Base-by-base conservation (phyloP, 1,140 invertebrate species). In the Drosophila tsacasi region DNA sequence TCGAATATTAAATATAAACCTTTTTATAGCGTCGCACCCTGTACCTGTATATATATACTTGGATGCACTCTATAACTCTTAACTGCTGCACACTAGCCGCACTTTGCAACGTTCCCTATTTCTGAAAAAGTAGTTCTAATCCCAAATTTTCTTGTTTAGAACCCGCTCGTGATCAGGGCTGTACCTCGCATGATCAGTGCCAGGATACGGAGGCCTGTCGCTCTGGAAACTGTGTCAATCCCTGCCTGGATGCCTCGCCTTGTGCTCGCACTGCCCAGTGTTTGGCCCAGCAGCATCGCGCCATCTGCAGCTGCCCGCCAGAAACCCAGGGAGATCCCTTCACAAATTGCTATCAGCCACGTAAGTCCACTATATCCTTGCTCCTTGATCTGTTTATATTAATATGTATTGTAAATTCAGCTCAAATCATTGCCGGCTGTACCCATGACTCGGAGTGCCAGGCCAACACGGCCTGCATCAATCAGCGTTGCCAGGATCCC, bases 201-300 rank as follows among this genome's bases (percentile, higher is more conserved):
- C 93, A 94, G 27, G 94, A 94, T 54, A 95, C 95, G 32, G 95
- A 96, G 83, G 94, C 95, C 2, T 98, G 98, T 78, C 92, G 96
- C 17, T 96, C 96, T 68, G 93, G 95, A 23, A 94, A 94, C 44
- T 98, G 97, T 86, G 94, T 96, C 23, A 96, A 96, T 93, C 97
- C 97, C 4, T 98, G 98, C 83, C 93, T 94, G 9, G 93, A 95
- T 44, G 94, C 94, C 12, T 96, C 96, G 79, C 96, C 96, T 19
- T 98, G 98, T 93, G 96, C 97, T 17, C 93, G 94, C 1, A 96
- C 96, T 35, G 97, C 97, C 3, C 95, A 97, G 68, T 98, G 98
- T 76, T 94, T 95, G 57, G 95, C 97, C 1, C 93, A 94, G 23
- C 95, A 96, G 50, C 97, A 98, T 91, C 95, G 95, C 72, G 96